Base-by-base conservation (phyloP, 1,140 invertebrate species). In the Dreissena polymorpha region DNA sequence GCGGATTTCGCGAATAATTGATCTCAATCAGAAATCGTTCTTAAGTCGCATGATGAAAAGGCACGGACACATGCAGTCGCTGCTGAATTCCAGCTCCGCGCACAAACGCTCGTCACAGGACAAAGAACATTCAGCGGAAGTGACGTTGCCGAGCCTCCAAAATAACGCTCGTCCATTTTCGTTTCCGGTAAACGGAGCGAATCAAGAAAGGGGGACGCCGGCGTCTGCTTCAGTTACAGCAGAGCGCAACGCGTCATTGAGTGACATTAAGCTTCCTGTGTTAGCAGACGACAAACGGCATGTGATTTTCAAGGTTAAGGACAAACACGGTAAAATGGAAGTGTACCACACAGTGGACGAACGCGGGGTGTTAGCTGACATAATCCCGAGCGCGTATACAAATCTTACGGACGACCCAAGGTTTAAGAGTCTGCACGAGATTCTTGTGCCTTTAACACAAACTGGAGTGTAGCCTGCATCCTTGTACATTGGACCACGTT, bases 21-120 rank as follows among this genome's bases (percentile, higher is more conserved):
- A 91, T 65, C 69, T 90, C 14, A 88, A 90, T 63, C 85, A 88
- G 49, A 85, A 85, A 12, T 88, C 90, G 16, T 91, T 91, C 63
- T 27, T 86, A 0, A n/a, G 82, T 13, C 78, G 85, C 21, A 87
- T 87, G 27, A 81, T 80, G 53, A 86, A 88, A 65, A 88, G 86
- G 63, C 88, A 87, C n/a, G 81, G 86, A 13, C 75, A 85, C 49
- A 69, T 85, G 60, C 70, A 65, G 64, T 29, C 63, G n/a, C 27
- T 69, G 21, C 63, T 60, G 21, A 60, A 60, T 23, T 60, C 57
- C 10, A 60, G 57, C 21, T n/a, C 57, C 6, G 57, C 16, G 21
- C 16, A 60, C 57, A 60, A 60, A 60, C 3, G 21, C 57, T n/a
- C 16, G 16, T 6, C 57, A 23, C 57, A 60, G 57, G 57, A 60